phyloP scores from a whole-genome alignment of 2,888 invertebrate species.

The Phania funesta region DNA sequence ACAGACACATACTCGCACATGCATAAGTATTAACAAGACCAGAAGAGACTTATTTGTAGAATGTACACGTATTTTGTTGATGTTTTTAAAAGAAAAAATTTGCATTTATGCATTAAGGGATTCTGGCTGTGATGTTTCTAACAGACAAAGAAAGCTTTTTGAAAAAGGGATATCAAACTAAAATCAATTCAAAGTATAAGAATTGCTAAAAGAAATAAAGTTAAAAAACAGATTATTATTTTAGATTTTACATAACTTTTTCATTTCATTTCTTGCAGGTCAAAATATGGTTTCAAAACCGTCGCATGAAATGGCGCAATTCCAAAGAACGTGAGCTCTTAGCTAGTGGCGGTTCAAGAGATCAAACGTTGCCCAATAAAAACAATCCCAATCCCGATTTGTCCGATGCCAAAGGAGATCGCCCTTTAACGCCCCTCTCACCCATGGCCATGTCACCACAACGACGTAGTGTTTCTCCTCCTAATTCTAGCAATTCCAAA shows the following conservation, averaged over 20 bases:
- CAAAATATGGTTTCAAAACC: slow-evolving; percentile 94
- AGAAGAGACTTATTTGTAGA: background rate
- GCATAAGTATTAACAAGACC: too few relatives aligned
- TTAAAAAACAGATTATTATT: background rate
- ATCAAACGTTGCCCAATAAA: slow-evolving; percentile 97
- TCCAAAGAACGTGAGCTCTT: slow-evolving; percentile 97
- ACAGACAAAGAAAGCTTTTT: slow-evolving; percentile 18
- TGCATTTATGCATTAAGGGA: slow-evolving; percentile 49
- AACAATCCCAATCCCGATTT: slow-evolving; percentile 97
- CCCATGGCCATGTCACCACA: slow-evolving; percentile 75
- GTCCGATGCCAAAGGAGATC: slow-evolving; percentile 92
- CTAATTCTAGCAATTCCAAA: slow-evolving; percentile 62
- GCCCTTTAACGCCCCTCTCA: slow-evolving; percentile 83
- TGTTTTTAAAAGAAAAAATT: slow-evolving; percentile 13
- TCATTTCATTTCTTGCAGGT: slow-evolving; percentile 80
- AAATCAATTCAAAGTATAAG: background rate
- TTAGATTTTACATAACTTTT: background rate
- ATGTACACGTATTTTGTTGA: slow-evolving; percentile 44
- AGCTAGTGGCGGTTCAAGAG: slow-evolving; percentile 95
- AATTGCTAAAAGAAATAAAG: too few relatives aligned
- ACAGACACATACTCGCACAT: background rate
- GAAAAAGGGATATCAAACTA: background rate
- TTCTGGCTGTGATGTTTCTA: slow-evolving; percentile 37
- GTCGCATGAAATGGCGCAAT: slow-evolving; percentile 99
- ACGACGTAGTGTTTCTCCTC: slow-evolving; percentile 71